A percentile compares a stretch with the other conserved stretches of the same genome.
phyloP scores from a whole-genome alignment of 2,113 vertebrate species.

The Petroica traversi region DNA sequence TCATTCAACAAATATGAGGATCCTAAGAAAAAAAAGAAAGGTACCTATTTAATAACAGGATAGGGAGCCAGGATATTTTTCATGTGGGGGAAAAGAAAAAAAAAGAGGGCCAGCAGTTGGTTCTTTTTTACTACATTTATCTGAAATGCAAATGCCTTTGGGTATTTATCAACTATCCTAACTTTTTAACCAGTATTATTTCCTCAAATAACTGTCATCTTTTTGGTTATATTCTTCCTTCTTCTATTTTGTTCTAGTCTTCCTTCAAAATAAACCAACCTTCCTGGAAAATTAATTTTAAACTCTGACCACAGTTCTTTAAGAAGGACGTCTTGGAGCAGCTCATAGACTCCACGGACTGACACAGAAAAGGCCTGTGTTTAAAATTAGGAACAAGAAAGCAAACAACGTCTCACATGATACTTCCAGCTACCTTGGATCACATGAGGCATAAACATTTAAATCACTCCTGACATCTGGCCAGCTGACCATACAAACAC shows the following conservation, averaged over 20 bases:
- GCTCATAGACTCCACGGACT: background rate
- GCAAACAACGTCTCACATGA: slow-evolving; percentile 56
- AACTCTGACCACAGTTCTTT: background rate
- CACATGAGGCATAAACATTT: slow-evolving; percentile 61
- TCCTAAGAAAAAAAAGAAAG: background rate
- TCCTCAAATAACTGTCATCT: background rate
- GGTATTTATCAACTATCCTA: background rate
- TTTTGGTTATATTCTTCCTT: background rate
- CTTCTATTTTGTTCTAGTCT: no score
- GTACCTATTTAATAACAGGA: background rate
- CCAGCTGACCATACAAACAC: slow-evolving; percentile 43
- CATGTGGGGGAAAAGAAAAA: background rate
- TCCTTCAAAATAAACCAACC: background rate
- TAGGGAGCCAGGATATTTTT: background rate
- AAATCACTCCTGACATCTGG: slow-evolving; percentile 23
- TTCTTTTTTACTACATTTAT: background rate
- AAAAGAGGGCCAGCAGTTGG: background rate
- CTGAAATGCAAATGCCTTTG: background rate
- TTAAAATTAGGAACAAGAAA: slow-evolving; percentile 57
- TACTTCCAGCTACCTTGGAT: slow-evolving; percentile 42
- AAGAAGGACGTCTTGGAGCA: background rate
- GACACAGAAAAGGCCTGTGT: background rate
- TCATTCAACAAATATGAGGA: background rate
- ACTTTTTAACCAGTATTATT: background rate
- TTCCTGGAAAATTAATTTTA: background rate